Evolutionary conservation across 2,888 invertebrate genomes (phyloP).

Genomic region (Athalia circularis): DNA sequence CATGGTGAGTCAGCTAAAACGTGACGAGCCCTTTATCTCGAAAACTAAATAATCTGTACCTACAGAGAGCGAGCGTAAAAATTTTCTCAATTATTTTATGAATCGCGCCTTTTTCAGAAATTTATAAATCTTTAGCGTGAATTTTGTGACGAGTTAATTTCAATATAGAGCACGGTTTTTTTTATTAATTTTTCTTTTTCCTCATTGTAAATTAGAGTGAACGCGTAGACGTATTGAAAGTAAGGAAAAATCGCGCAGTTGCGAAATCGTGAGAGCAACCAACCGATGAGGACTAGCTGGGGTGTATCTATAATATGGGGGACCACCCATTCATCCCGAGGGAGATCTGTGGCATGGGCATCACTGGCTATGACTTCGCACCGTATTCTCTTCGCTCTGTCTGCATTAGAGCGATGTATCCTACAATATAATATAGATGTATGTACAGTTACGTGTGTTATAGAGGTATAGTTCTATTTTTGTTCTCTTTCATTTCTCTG

Average conservation of each 20-base stretch:
- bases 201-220: slow-evolving; percentile 48
- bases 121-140: slow-evolving; percentile 21
- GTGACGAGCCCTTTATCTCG: too few relatives aligned
- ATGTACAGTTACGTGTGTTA: slow-evolving; percentile 25
- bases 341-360: slow-evolving; percentile 48
- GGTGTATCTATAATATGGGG: not conserved
- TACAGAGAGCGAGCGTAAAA: too few relatives aligned
- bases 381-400: slow-evolving; percentile 31
- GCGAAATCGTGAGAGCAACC: slow-evolving; percentile 32
- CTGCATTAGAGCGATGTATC: slow-evolving; percentile 21
- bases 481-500: not conserved
- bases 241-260: not conserved
- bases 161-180: slow-evolving; percentile 40
- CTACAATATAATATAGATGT: not conserved
- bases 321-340: slow-evolving; percentile 55
- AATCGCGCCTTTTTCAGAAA: too few relatives aligned
- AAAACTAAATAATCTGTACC: too few relatives aligned
- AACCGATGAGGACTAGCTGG: slow-evolving; percentile 30
- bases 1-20: too few relatives aligned
- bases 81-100: too few relatives aligned
- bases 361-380: slow-evolving; percentile 49
- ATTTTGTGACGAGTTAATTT: slow-evolving; percentile 54
- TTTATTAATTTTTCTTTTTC: slow-evolving; percentile 48
- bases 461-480: slow-evolving; percentile 16
- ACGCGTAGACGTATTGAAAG: not conserved